A percentile compares a stretch with the other conserved stretches of the same genome.
Conservation (phyloP, 1,140 invertebrate species). For the Campodea augens region DNA sequence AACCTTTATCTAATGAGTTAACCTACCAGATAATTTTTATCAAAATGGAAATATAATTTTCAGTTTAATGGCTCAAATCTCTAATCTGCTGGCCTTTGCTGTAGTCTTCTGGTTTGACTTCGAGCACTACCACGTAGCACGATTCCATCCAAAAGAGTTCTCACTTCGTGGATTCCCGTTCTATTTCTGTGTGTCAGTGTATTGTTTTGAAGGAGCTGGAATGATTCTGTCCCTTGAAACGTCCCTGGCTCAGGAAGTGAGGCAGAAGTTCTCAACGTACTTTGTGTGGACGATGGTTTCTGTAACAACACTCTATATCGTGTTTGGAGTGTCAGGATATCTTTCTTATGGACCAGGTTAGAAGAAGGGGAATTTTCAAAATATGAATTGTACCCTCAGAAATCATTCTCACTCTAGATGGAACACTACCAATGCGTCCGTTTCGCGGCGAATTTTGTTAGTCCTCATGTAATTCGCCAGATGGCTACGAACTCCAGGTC, state of each 20-base stretch:
- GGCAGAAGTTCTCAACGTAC: constrained; percentile 23
- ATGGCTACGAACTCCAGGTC: no score
- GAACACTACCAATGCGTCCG: no score
- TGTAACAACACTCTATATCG: constrained; percentile 27
- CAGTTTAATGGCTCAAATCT: constrained; percentile 21
- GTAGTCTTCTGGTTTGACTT: constrained; percentile 33
- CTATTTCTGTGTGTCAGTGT: constrained; percentile 28
- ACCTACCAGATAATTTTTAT: no score
- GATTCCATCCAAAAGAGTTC: constrained; percentile 25
- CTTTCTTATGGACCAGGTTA: constrained; percentile 23
- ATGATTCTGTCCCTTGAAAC: constrained; percentile 28
- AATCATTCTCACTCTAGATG: neutral
- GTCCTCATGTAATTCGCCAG: no score
- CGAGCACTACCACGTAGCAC: constrained; percentile 24
- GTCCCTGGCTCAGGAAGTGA: constrained; percentile 22
- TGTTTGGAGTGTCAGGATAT: constrained; percentile 28
- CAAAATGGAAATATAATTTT: no score
- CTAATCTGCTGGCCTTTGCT: constrained; percentile 27
- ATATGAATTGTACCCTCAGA: neutral
- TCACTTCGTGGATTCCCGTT: constrained; percentile 26
- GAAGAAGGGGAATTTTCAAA: constrained; percentile 11
- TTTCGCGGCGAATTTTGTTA: no score
- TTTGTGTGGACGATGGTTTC: constrained; percentile 24
- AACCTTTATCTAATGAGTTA: no score
- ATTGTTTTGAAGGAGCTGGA: constrained; percentile 31